These are phyloP conservation scores for Xenops minutus DNA, from an alignment of 2,797 vertebrate genomes.

Conservation along the genomic window DNA sequence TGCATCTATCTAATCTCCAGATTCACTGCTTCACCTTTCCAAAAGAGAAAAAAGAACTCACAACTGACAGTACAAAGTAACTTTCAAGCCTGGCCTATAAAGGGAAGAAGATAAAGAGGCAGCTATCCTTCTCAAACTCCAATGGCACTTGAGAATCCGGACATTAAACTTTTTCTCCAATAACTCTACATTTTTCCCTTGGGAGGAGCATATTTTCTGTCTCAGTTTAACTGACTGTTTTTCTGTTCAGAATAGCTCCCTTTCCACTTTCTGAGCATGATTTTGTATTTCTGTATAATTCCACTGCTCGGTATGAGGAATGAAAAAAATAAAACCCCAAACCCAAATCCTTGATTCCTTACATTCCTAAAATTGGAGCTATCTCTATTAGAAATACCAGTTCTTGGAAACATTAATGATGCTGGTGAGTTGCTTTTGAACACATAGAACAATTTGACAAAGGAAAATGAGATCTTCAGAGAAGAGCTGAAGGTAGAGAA, in stretches of 20 bases:
- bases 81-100: neutral
- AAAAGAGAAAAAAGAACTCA: neutral
- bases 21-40: rapidly evolving
- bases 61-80: neutral
- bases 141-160: neutral
- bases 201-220: neutral
- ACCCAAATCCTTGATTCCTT: neutral
- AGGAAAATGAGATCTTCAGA: neutral
- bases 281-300: neutral
- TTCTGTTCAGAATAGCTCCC: neutral
- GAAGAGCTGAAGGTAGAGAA: neutral
- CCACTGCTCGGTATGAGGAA: neutral
- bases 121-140: neutral
- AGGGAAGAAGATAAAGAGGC: neutral
- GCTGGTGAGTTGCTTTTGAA: neutral
- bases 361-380: neutral
- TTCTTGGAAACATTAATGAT: neutral
- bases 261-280: neutral
- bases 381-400: neutral
- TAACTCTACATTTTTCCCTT: neutral
- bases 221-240: neutral
- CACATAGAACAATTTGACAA: neutral
- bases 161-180: neutral
- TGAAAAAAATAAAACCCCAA: neutral
- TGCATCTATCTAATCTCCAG: neutral